Conservation (phyloP, 1,140 invertebrate species). For the Coptotermes formosanus region DNA sequence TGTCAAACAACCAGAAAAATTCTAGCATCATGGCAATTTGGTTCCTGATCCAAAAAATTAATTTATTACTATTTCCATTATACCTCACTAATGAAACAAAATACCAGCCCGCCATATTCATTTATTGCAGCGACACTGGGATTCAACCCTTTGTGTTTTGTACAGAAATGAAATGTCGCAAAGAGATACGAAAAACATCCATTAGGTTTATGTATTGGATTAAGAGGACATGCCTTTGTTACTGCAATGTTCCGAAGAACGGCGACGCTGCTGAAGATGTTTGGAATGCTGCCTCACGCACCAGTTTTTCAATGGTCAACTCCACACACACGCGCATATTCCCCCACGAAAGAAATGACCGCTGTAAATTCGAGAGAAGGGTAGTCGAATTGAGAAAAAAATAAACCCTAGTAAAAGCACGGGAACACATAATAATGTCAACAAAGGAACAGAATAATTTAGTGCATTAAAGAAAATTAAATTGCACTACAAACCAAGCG, state of each 20-base stretch:
- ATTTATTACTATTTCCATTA: no score
- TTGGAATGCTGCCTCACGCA: neutral
- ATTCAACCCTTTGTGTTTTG: no score
- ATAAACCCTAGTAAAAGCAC: neutral
- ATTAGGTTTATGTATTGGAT: neutral
- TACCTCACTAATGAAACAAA: no score
- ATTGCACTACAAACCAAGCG: neutral
- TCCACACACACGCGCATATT: neutral
- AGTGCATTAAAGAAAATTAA: neutral
- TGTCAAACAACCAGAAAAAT: no score
- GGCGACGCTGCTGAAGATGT: neutral
- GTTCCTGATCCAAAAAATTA: no score
- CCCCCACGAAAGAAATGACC: neutral
- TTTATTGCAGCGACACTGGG: no score
- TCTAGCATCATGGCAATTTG: no score
- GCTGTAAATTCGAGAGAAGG: neutral
- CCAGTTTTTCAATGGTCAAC: neutral
- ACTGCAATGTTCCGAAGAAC: neutral
- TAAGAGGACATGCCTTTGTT: neutral
- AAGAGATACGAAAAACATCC: neutral
- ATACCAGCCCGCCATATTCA: no score
- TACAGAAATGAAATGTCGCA: no score
- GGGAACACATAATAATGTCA: neutral
- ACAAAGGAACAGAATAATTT: neutral
- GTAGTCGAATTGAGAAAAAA: neutral